Evolutionary conservation across 2,797 vertebrate genomes (phyloP).

Genomic region (Arrhamphus sclerolepis): DNA sequence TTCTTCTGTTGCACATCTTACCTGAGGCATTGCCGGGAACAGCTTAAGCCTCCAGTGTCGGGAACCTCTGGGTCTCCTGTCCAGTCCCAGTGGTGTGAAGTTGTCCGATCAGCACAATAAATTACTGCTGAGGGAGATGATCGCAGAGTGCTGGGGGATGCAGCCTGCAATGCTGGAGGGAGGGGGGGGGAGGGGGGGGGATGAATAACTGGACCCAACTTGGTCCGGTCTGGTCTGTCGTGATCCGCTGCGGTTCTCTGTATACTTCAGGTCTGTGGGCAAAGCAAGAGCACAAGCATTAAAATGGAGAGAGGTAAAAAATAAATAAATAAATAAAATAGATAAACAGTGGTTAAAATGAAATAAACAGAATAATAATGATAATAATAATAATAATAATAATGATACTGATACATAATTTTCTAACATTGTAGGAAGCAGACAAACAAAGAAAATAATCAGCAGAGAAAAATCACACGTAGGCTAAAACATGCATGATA

Average conservation of each 20-base stretch:
- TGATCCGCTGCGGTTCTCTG: conserved; percentile 49
- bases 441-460: not conserved
- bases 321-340: not conserved
- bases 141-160: conserved; percentile 25
- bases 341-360: too few relatives aligned
- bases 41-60: conserved; percentile 84
- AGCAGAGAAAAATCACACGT: not conserved
- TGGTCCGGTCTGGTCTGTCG: conserved; percentile 43
- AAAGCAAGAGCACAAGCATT: conserved; percentile 28
- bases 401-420: too few relatives aligned
- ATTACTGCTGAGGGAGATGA: conserved; percentile 32
- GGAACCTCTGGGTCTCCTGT: conserved; percentile 87
- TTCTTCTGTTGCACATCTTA: conserved; percentile 63
- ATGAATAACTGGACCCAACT: conserved; percentile 28
- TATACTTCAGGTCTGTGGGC: conserved; percentile 57
- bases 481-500: not conserved
- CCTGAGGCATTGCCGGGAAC: conserved; percentile 99
- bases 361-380: too few relatives aligned
- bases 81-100: conserved; percentile 81
- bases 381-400: too few relatives aligned
- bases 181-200: conserved; percentile 13
- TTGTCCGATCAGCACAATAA: conserved; percentile 42
- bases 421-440: not conserved
- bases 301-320: not conserved
- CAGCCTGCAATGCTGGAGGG: conserved; percentile 38